Evolutionary conservation across 2,888 invertebrate species (phyloP).

Genomic region (Ophion slaviceki): DNA sequence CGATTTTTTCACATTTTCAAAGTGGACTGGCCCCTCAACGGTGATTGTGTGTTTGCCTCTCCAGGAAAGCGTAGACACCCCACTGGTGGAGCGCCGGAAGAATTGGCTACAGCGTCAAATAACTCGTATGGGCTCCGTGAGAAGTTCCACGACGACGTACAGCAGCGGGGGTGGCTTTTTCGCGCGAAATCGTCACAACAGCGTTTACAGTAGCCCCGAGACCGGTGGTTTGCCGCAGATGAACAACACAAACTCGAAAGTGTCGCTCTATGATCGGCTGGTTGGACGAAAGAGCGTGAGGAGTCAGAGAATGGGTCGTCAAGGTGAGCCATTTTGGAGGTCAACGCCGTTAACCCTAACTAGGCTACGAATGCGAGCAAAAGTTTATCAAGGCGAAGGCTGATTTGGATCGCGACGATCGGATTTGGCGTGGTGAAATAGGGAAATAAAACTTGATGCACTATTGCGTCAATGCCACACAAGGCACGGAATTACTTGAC

Average conservation of each 20-base stretch:
- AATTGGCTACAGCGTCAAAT: slow-evolving; percentile 95
- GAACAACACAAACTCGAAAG: slow-evolving; percentile 86
- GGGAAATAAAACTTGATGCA: too few relatives aligned
- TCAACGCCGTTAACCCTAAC: not conserved
- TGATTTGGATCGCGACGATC: not conserved
- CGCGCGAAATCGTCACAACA: slow-evolving; percentile 91
- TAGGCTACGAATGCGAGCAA: not conserved
- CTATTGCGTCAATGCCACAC: too few relatives aligned
- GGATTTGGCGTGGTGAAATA: too few relatives aligned
- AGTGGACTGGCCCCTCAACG: too few relatives aligned
- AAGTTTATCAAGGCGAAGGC: not conserved
- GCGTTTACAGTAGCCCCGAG: slow-evolving; percentile 87
- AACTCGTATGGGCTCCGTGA: slow-evolving; percentile 93
- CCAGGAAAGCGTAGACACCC: slow-evolving; percentile 95
- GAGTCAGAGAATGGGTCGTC: slow-evolving; percentile 88
- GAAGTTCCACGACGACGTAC: slow-evolving; percentile 94
- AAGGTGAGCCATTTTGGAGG: slow-evolving; percentile 84
- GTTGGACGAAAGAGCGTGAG: slow-evolving; percentile 92
- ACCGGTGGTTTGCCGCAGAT: slow-evolving; percentile 80
- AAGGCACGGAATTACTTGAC: too few relatives aligned
- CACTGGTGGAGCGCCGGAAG: slow-evolving; percentile 92
- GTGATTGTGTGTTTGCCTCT: slow-evolving; percentile 32
- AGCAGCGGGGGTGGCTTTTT: slow-evolving; percentile 91
- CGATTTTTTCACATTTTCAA: too few relatives aligned
- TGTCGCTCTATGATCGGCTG: slow-evolving; percentile 93